Evolutionary conservation across 1,140 invertebrate genomes (phyloP), one percentile per base, ranked within the genome.

Genomic region (Leptoteleia sp.): DNA sequence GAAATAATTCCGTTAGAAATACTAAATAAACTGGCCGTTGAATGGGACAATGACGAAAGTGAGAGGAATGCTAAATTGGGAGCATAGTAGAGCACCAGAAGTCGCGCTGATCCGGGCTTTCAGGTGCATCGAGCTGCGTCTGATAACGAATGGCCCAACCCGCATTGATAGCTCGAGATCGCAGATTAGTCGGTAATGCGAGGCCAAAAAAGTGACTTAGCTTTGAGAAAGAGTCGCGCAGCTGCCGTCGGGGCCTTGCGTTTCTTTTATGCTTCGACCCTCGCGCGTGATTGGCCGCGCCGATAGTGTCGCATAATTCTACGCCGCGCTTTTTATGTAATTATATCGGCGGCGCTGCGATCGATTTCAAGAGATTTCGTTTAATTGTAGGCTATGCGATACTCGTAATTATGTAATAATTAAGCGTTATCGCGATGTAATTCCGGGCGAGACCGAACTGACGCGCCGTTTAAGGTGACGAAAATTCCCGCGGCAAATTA

Each of bases 151-250:
- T 65, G 35, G 42, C 37, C 22, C 33, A 43, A 59, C 72, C 72
- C 72, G 72, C 62, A 76, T 76, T 68, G 72, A 68, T 76, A 68
- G 40, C 35, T 54, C 37, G 2, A 76, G 72, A 76, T 76, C 15
- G 22, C 11, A 76, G 72, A 76, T 76, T 76, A 76, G 62, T 11
- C 19, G 50, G 45, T 76, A 76, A 67, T 62, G 62, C 33, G 52
- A 67, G 47, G 45, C 42, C 38, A 76, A 47, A 61, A 76, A 76
- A 54, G 64, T 65, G 55, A 61, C 47, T 67, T 31, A 42, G 43
- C 45, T 45, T 40, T 52, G 40, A 62, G 25, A 48, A 55, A 62
- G 64, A 35, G 8, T 31, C 35, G 45, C 38, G 33, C 72, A 76
- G 72, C 72, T 76, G 72, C 55, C 29, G 37, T 40, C 5, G 6